These are phyloP conservation scores for Eretmocerus hayati DNA, from an alignment of 2,888 invertebrate species.

Conservation along the genomic window DNA sequence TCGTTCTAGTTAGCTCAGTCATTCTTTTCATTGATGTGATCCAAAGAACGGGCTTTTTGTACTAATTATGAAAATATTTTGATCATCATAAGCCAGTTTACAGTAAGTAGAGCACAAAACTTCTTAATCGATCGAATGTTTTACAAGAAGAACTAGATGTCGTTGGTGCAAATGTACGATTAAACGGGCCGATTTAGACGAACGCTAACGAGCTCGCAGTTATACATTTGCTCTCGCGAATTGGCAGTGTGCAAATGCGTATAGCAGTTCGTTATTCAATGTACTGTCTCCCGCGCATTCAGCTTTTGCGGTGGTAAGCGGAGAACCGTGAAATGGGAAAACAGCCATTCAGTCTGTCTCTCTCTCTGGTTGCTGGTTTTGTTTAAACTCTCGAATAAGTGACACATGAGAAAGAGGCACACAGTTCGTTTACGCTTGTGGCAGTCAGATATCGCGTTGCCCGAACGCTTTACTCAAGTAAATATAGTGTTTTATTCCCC, in stretches of 20 bases:
- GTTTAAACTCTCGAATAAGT: slow-evolving; percentile 16
- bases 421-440: background rate
- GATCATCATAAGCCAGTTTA: too few relatives aligned
- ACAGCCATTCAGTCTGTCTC: slow-evolving; percentile 5
- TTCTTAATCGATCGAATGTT: too few relatives aligned
- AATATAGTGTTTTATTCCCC: slow-evolving; percentile 4
- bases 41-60: too few relatives aligned
- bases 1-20: too few relatives aligned
- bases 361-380: slow-evolving; percentile 6
- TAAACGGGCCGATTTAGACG: slow-evolving; percentile 8
- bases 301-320: background rate
- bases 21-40: too few relatives aligned
- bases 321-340: slow-evolving; percentile 16
- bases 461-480: background rate
- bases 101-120: too few relatives aligned
- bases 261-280: slow-evolving; percentile 10
- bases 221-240: slow-evolving; percentile 5
- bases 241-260: too few relatives aligned
- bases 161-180: slow-evolving; percentile 8
- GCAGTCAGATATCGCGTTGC: slow-evolving; percentile 10
- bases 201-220: slow-evolving; percentile 14
- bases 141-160: slow-evolving; percentile 8
- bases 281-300: background rate
- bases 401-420: slow-evolving; percentile 2
- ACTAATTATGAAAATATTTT: too few relatives aligned